Evolutionary conservation across 1,140 invertebrate genomes (phyloP).

Genomic region (Panagrolaimus sp.): DNA sequence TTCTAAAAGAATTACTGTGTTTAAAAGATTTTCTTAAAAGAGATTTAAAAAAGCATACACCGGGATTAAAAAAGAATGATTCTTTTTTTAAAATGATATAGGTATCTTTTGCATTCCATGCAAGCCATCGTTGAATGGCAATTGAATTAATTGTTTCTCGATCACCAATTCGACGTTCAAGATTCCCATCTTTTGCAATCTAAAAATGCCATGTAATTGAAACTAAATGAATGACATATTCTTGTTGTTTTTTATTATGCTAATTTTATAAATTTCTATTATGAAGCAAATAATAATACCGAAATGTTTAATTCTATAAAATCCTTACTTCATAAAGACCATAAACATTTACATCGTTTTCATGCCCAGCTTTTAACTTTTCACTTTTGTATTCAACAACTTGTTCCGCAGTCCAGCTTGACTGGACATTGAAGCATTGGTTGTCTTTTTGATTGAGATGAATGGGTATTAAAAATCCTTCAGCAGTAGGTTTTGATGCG

Average conservation of each 20-base stretch:
- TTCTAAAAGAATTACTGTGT: conserved; percentile 39
- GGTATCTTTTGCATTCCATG: conserved; percentile 42
- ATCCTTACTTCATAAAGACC: conserved; percentile 36
- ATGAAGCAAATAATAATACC: not conserved
- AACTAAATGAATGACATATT: conserved; percentile 11
- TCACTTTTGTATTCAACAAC: conserved; percentile 19
- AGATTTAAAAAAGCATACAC: conserved; percentile 19
- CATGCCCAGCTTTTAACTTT: not conserved
- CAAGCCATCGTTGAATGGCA: conserved; percentile 47
- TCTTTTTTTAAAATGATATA: conserved; percentile 42
- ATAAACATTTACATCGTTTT: conserved; percentile 11
- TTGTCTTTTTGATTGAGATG: conserved; percentile 52
- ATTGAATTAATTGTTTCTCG: conserved; percentile 39
- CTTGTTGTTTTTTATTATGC: conserved; percentile 22
- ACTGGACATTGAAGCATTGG: conserved; percentile 48
- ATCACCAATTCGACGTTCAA: conserved; percentile 35
- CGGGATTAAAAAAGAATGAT: conserved; percentile 27
- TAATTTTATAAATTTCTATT: conserved; percentile 22
- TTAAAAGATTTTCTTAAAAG: not conserved
- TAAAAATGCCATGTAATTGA: conserved; percentile 23
- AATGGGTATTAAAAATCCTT: conserved; percentile 51
- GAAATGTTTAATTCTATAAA: not conserved
- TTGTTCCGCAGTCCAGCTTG: conserved; percentile 24
- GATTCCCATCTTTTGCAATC: conserved; percentile 34
- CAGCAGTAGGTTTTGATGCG: conserved; percentile 32